Base-by-base conservation (phyloP, 2,888 invertebrate genomes). In the Folsomia candida region DNA sequence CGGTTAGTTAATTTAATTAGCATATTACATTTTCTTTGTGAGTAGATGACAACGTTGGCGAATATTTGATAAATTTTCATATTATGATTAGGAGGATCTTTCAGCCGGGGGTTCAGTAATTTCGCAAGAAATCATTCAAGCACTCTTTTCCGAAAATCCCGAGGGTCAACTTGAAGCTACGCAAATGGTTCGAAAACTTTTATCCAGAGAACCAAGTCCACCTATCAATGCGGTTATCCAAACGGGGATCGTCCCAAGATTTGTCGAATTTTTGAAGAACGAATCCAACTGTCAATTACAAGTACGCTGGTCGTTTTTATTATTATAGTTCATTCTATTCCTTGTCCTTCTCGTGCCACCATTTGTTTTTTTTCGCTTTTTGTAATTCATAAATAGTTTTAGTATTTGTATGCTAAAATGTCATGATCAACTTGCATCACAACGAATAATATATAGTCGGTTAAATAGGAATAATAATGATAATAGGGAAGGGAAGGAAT, bases 221-320 rank as follows among this genome's bases (percentile, higher is more conserved):
- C 97, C 97, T 1, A 97, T 97, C 80, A 94, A 97, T 84, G 95
- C 95, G 87, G 97, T 97, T 58, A 95, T 97, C 82, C 87, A 90
- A 79, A 92, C 94, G 71, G 97, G 96, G 80, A 93, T 97, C 82
- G 93, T 97, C 77, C 96, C 96, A 51, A 89, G 90, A 84, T 95
- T 97, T 86, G 95, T 97, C 29, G 91, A 92, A 83, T 95, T 97
- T 84, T 86, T 97, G 76, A 88, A 90, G 82, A 90, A 90, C 84
- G 89, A 89, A 81, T 86, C 87, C 77, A 93, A 94, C 85, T 91
- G 91, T 80, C 92, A 93, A 51, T 85, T 97, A 80, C 95, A 94
- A 88, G 93, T 93, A 84, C 81, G 72, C n/a, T 20, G 28, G n/a
- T 37, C n/a, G 9, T 47, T 9, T 47, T 9, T 9, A 47, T 9